These are phyloP conservation scores for Xiphophorus maculatus DNA, from an alignment of 2,113 vertebrate genomes.

Conservation along the genomic window DNA sequence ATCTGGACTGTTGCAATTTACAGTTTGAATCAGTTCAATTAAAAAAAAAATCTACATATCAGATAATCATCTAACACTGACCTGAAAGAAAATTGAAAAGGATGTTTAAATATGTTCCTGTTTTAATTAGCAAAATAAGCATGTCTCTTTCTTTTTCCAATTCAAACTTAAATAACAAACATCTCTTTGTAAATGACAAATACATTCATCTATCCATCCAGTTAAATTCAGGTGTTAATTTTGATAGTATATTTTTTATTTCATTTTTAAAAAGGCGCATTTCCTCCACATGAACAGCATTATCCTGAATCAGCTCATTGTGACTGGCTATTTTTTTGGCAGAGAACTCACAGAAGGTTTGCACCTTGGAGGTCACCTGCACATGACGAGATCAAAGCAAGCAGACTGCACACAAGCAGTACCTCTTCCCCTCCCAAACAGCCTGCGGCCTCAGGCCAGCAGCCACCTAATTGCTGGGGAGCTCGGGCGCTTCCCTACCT, in stretches of 20 bases:
- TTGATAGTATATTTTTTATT: background rate
- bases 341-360: conserved; percentile 46
- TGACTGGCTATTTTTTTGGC: conserved; percentile 30
- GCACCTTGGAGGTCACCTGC: conserved; percentile 64
- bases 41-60: too few relatives aligned
- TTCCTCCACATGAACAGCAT: background rate
- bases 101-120: too few relatives aligned
- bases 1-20: too few relatives aligned
- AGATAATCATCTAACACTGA: too few relatives aligned
- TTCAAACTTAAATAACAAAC: too few relatives aligned
- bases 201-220: too few relatives aligned
- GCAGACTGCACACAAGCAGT: conserved; percentile 55
- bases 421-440: conserved; percentile 86
- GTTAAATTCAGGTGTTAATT: background rate
- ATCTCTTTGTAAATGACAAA: too few relatives aligned
- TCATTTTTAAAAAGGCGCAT: background rate
- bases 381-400: conserved; percentile 63
- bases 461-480: conserved; percentile 97
- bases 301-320: conserved; percentile 18
- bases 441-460: conserved; percentile 90
- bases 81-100: too few relatives aligned
- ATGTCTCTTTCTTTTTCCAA: too few relatives aligned
- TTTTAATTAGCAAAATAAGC: too few relatives aligned
- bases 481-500: conserved; percentile 96
- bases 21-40: too few relatives aligned